These are phyloP conservation scores for Drosophila erecta DNA, from an alignment of 1,140 invertebrate species.

Conservation along the genomic window DNA sequence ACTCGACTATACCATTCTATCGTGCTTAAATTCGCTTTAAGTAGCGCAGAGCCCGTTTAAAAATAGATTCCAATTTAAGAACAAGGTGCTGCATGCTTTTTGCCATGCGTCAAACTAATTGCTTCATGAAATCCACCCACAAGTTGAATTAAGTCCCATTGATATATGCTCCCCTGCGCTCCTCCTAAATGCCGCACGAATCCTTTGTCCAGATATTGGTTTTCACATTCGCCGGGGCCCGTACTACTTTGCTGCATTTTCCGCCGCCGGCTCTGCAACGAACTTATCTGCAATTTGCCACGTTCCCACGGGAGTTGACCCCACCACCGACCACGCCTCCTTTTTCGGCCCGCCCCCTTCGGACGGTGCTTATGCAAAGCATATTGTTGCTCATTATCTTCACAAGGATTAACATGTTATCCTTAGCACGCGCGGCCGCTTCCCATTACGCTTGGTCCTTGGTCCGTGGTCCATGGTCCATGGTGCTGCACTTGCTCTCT, in stretches of 20 bases:
- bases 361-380: slow-evolving; percentile 67
- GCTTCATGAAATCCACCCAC: neutral
- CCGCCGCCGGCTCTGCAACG: slow-evolving; percentile 5
- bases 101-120: neutral
- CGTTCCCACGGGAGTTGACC: slow-evolving; percentile 13
- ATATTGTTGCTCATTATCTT: slow-evolving; percentile 79
- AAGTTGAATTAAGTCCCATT: neutral
- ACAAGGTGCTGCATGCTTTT: neutral
- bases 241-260: neutral
- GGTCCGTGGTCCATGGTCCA: neutral
- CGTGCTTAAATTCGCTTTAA: too few species aligned
- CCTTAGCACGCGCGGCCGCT: slow-evolving; percentile 66
- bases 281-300: slow-evolving; percentile 32
- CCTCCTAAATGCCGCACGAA: slow-evolving; percentile 17
- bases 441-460: slow-evolving; percentile 24
- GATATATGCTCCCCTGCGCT: slow-evolving; percentile 5
- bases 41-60: neutral
- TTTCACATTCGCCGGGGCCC: slow-evolving; percentile 1
- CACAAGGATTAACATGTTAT: slow-evolving; percentile 78
- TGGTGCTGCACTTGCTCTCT: too few species aligned
- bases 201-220: slow-evolving; percentile 31
- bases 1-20: too few species aligned
- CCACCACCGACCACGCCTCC: neutral
- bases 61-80: neutral
- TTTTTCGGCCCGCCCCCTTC: neutral